Conservation (phyloP, 2,113 vertebrate genomes). For the Cacatua alba region DNA sequence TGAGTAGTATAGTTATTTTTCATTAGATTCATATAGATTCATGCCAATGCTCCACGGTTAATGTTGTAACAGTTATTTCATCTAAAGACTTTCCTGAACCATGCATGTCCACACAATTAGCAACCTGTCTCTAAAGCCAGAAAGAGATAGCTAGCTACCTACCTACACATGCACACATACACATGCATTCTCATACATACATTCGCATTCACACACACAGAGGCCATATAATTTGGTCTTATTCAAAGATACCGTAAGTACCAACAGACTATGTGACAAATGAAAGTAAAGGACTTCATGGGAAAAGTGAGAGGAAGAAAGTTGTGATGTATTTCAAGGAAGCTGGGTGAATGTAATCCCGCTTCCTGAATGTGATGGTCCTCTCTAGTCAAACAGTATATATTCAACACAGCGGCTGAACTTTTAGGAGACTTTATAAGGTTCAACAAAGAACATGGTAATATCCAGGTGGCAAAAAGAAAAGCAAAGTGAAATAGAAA, state of each 20-base stretch:
- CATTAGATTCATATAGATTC: neutral
- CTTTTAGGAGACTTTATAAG: neutral
- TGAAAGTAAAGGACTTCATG: neutral
- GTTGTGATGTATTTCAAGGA: neutral
- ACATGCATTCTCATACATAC: neutral
- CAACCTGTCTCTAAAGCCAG: neutral
- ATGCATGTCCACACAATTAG: neutral
- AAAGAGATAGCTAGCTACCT: neutral
- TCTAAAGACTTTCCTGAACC: neutral
- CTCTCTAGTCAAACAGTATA: neutral
- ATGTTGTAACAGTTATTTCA: neutral
- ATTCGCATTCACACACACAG: neutral
- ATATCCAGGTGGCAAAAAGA: neutral
- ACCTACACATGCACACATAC: neutral
- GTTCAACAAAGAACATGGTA: neutral
- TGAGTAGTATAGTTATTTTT: neutral
- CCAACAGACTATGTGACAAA: neutral
- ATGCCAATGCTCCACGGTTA: neutral
- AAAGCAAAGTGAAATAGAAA: neutral
- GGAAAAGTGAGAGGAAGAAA: neutral
- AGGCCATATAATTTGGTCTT: neutral
- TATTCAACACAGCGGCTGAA: neutral
- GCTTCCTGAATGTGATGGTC: neutral
- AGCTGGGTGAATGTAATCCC: neutral
- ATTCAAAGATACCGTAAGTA: neutral